A percentile compares a stretch with the other conserved stretches of the same genome.
These are phyloP conservation scores for Lasius fuliginosus DNA, from an alignment of 2,888 invertebrate species.

Conservation along the genomic window DNA sequence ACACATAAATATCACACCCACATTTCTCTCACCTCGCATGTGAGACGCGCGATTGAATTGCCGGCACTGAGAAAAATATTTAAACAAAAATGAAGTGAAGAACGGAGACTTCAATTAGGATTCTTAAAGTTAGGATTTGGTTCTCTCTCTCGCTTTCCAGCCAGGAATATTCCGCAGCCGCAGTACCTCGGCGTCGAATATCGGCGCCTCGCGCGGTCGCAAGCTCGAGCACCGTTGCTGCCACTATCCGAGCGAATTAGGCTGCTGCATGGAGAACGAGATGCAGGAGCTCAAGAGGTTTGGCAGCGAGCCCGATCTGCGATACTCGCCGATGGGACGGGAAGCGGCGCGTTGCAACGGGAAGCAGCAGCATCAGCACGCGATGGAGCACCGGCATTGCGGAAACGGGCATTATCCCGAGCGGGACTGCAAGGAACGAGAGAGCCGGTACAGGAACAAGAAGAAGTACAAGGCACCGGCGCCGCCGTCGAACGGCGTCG, in stretches of 20 bases:
- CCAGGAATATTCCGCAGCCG: constrained; percentile 79
- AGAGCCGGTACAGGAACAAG: constrained; percentile 87
- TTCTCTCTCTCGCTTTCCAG: constrained; percentile 66
- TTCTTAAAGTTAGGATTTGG: constrained; percentile 2
- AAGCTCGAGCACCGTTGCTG: constrained; percentile 73
- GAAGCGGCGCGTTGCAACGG: constrained; percentile 47
- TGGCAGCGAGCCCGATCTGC: constrained; percentile 92
- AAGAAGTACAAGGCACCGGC: constrained; percentile 93
- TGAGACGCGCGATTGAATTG: background rate
- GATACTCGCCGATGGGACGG: constrained; percentile 77
- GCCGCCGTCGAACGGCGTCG: constrained; percentile 87
- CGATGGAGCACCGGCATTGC: constrained; percentile 68
- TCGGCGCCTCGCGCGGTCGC: constrained; percentile 72
- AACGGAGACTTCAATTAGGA: background rate
- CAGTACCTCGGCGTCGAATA: constrained; percentile 79
- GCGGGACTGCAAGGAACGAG: constrained; percentile 86
- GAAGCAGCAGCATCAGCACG: constrained; percentile 57
- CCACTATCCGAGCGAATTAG: constrained; percentile 74
- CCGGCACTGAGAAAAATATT: background rate
- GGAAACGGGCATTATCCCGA: constrained; percentile 81
- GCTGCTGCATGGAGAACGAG: constrained; percentile 82
- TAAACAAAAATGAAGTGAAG: background rate
- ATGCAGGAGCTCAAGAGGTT: constrained; percentile 88
- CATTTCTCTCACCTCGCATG: background rate
- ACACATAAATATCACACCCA: constrained; percentile 12